Conservation (phyloP, 2,888 invertebrate genomes). For the Antitype chi region DNA sequence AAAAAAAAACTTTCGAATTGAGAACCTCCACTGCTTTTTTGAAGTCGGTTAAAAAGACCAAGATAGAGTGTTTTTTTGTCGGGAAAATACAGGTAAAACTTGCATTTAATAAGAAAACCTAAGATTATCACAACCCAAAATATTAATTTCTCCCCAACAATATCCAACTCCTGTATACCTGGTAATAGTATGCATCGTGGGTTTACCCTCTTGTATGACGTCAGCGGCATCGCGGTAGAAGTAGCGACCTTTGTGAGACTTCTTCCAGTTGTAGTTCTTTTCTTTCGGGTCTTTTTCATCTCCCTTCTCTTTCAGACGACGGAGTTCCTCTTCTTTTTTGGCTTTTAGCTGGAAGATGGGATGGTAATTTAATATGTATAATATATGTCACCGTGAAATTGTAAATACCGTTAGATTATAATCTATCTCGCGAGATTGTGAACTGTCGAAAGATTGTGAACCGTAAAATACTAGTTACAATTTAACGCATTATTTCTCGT, state of each 20-base stretch:
- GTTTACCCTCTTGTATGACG: constrained; percentile 96
- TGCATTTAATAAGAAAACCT: neutral
- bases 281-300: constrained; percentile 88
- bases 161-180: constrained; percentile 76
- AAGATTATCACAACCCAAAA: neutral
- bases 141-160: constrained; percentile 17
- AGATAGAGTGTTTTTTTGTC: neutral
- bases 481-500: too few species aligned
- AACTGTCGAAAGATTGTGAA: too few species aligned
- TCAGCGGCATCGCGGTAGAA: constrained; percentile 96
- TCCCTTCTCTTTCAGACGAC: constrained; percentile 88
- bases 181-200: constrained; percentile 86
- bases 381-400: too few species aligned
- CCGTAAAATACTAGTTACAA: too few species aligned
- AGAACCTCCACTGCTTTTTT: too few species aligned
- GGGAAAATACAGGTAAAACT: neutral
- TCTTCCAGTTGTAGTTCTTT: constrained; percentile 94
- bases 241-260: constrained; percentile 93
- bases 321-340: constrained; percentile 85
- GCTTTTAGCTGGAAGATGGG: constrained; percentile 80
- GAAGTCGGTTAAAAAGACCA: too few species aligned
- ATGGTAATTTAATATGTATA: neutral
- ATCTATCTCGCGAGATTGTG: too few species aligned
- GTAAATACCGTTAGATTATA: too few species aligned
- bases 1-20: too few species aligned